phyloP scores from a whole-genome alignment of 2,888 invertebrate genomes.

The Chrysopilus asiliformis region DNA sequence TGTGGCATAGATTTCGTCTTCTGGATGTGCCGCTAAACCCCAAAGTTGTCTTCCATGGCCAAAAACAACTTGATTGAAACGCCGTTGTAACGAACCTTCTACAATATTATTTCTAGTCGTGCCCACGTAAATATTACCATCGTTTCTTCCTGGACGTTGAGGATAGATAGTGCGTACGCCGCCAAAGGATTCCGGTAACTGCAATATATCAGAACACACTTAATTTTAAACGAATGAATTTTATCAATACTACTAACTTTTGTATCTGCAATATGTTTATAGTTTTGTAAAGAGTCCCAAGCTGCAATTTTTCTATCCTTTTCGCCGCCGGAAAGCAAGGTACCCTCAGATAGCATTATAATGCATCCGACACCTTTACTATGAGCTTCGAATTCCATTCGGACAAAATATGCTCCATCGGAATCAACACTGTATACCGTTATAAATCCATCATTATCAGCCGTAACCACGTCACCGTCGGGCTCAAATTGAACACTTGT shows the following conservation, averaged over 20 bases:
- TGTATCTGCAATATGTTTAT: conserved; percentile 77
- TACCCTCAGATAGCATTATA: conserved; percentile 81
- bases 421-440: conserved; percentile 82
- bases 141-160: conserved; percentile 73
- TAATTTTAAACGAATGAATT: background rate
- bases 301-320: conserved; percentile 81
- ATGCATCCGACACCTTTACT: conserved; percentile 77
- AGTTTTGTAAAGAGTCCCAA: conserved; percentile 84
- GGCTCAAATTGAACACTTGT: conserved; percentile 82
- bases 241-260: conserved; percentile 43
- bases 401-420: conserved; percentile 76
- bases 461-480: conserved; percentile 84
- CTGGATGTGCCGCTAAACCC: conserved; percentile 81
- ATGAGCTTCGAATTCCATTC: conserved; percentile 81
- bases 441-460: conserved; percentile 83
- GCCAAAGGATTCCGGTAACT: conserved; percentile 80
- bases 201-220: conserved; percentile 17
- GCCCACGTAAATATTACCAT: conserved; percentile 83
- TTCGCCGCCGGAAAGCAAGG: conserved; percentile 79
- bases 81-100: conserved; percentile 77
- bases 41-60: conserved; percentile 79
- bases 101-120: conserved; percentile 80
- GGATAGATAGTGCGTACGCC: conserved; percentile 81
- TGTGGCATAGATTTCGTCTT: conserved; percentile 81
- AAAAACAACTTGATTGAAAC: conserved; percentile 77